Base-by-base conservation (phyloP, 2,888 invertebrate species). In the Clostera curtula region DNA sequence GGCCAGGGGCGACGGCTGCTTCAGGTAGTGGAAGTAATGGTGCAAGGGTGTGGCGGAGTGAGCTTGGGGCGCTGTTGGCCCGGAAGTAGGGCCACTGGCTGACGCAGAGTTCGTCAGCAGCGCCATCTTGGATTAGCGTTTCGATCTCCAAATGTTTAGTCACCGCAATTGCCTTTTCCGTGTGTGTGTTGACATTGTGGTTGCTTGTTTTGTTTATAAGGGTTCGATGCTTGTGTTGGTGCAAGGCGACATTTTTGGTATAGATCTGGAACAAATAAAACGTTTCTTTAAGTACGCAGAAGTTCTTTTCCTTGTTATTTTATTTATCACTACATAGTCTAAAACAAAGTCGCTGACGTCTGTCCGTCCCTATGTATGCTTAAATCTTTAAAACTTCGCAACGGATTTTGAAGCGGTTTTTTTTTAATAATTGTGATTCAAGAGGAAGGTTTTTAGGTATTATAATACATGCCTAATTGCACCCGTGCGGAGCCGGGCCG, bases 21-120 rank as follows among this genome's bases (percentile, higher is more conserved):
- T 87, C 54, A 86, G 65, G 43, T 87, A 87, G 31, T 86, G 87
- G 58, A 86, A 87, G 54, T 85, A 86, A 49, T 85, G 85, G 30
- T 83, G 85, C 3, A 82, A 64, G 3, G 85, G 86, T 31, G 88
- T 87, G 34, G 87, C 72, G 3, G 87, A 72, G 36, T 86, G 83
- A 19, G 79, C 76, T 40, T 77, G 80, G 0, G 75, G 73, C 12
- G 75, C 75, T 35, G 75, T 49, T 15, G 75, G 74, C 22, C 70
- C 71, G 1, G 71, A 59, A 17, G 76, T 64, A 31, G 79, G 73
- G 20, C 79, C 82, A 24, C 68, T 55, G 9, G 72, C 66, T 31
- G 76, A 64, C 25, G 60, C 62, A 29, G 84, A 69, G 50, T 84
- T 84, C 19, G 82, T 80, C 40, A 85, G 56, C 57, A 84, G 56